Conservation (phyloP, 1,140 invertebrate genomes). For the Ips typographus region DNA sequence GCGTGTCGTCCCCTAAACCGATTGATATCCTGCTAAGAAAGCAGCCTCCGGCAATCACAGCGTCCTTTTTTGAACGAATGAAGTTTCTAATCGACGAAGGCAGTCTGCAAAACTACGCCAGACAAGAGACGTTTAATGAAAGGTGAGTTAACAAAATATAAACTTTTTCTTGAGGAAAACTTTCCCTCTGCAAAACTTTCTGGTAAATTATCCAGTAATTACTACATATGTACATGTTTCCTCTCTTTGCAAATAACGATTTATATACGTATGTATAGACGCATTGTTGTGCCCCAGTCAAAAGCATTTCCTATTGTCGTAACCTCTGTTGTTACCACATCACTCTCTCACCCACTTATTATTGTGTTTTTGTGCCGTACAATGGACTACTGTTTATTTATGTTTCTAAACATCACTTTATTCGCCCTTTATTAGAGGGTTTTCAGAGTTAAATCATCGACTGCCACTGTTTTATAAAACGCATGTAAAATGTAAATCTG, state of each 20-base stretch:
- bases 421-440: too few relatives aligned
- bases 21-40: conserved; percentile 91
- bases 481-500: too few relatives aligned
- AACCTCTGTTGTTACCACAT: conserved; percentile 32
- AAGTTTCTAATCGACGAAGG: conserved; percentile 97
- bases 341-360: conserved; percentile 8
- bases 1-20: conserved; percentile 88
- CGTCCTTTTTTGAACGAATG: conserved; percentile 97
- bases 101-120: conserved; percentile 94
- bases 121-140: conserved; percentile 93
- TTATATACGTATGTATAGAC: conserved; percentile 49
- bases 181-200: too few relatives aligned
- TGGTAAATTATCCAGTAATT: neutral
- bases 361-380: conserved; percentile 1
- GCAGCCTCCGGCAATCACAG: conserved; percentile 92
- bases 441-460: too few relatives aligned
- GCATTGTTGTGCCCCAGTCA: conserved; percentile 78
- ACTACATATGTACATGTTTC: neutral
- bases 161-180: neutral
- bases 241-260: conserved; percentile 25
- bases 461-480: too few relatives aligned
- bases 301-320: conserved; percentile 49
- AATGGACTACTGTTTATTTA: neutral
- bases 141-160: conserved; percentile 68
- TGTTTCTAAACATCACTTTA: too few relatives aligned